These are phyloP conservation scores for Lycophotia porphyrea DNA, from an alignment of 2,888 invertebrate species.

Conservation along the genomic window DNA sequence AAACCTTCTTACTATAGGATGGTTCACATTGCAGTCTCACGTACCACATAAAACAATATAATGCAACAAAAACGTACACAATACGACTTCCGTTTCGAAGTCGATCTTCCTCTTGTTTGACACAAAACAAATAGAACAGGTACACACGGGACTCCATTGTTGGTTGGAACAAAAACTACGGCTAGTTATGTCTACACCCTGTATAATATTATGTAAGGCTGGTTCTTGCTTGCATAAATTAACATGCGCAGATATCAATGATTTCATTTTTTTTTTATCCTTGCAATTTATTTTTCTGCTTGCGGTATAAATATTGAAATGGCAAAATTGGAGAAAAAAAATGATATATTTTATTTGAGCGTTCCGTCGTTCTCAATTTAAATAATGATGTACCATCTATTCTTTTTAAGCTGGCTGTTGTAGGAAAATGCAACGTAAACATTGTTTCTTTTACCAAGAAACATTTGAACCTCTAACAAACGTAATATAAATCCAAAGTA, in stretches of 20 bases:
- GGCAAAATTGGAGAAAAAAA: constrained; percentile 13
- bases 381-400: constrained; percentile 28
- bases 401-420: constrained; percentile 16
- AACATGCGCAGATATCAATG: constrained; percentile 7
- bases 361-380: constrained; percentile 20
- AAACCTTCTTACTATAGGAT: not conserved
- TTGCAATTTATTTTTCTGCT: not conserved
- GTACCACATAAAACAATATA: constrained; percentile 66
- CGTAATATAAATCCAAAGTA: constrained; percentile 42
- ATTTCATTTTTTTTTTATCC: not conserved
- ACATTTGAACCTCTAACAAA: constrained; percentile 19
- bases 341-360: constrained; percentile 17
- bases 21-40: constrained; percentile 46
- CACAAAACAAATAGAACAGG: constrained; percentile 74
- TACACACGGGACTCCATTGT: constrained; percentile 71
- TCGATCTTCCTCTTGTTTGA: constrained; percentile 71
- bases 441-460: not conserved
- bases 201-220: constrained; percentile 18
- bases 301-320: not conserved
- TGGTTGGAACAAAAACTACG: constrained; percentile 64
- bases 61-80: constrained; percentile 72
- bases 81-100: constrained; percentile 74
- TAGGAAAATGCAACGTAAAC: constrained; percentile 20
- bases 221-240: constrained; percentile 38
- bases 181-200: constrained; percentile 25